phyloP scores from a whole-genome alignment of 2,888 invertebrate species.

The Microdon myrmicae region DNA sequence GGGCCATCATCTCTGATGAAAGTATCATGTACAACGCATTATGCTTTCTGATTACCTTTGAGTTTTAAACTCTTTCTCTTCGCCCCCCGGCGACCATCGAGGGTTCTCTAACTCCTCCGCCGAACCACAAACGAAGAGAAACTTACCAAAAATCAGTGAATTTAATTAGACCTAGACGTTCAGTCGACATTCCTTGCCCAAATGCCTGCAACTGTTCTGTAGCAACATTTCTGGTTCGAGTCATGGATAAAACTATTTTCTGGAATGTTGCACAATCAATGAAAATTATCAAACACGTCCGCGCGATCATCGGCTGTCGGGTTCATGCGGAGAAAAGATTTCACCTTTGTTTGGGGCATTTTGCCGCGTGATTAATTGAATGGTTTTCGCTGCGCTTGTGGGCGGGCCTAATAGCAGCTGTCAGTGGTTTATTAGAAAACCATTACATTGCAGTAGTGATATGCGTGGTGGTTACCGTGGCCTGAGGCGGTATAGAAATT shows the following conservation, averaged over 20 bases:
- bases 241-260: constrained; percentile 4
- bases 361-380: constrained; percentile 15
- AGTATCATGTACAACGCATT: constrained; percentile 16
- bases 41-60: constrained; percentile 1
- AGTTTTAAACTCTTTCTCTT: constrained; percentile 6
- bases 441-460: no score
- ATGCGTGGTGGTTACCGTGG: not conserved
- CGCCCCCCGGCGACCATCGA: no score
- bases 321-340: not conserved
- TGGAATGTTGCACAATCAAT: constrained; percentile 7
- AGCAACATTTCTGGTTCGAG: no score
- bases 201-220: no score
- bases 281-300: not conserved
- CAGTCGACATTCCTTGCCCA: no score
- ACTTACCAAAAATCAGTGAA: no score
- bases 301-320: not conserved
- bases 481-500: constrained; percentile 5
- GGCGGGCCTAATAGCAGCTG: constrained; percentile 21
- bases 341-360: not conserved
- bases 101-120: no score
- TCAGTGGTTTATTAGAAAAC: constrained; percentile 8
- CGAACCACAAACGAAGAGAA: no score
- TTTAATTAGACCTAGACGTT: constrained; percentile 20
- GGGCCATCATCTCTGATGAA: constrained; percentile 24
- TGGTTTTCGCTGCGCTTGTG: no score